A percentile compares a stretch with the other conserved stretches of the same genome.
phyloP scores from a whole-genome alignment of 2,888 invertebrate genomes.

The Zygaena filipendulae region DNA sequence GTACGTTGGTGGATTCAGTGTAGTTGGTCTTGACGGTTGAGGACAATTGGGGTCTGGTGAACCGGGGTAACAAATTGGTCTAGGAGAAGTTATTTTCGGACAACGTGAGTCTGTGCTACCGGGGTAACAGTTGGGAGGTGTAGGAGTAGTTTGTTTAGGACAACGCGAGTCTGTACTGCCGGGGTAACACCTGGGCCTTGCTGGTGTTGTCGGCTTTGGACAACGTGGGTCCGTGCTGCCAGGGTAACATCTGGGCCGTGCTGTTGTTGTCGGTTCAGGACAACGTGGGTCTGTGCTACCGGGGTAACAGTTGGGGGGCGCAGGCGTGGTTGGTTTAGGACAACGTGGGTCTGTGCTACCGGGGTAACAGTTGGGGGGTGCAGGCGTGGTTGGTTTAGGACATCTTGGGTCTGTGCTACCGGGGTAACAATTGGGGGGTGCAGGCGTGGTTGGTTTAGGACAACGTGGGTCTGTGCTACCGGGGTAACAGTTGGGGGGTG shows the following conservation, averaged over 20 bases:
- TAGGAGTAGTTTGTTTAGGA: conserved; percentile 28
- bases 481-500: conserved; percentile 21
- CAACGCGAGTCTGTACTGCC: conserved; percentile 34
- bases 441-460: conserved; percentile 24
- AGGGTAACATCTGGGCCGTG: conserved; percentile 18
- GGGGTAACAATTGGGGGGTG: conserved; percentile 24
- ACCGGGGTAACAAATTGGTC: conserved; percentile 18
- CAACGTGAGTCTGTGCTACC: conserved; percentile 30
- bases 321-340: conserved; percentile 27
- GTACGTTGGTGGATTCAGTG: conserved; percentile 24
- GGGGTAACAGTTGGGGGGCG: conserved; percentile 31
- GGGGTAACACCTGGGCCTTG: conserved; percentile 22
- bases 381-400: conserved; percentile 24
- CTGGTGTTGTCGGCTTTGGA: conserved; percentile 22
- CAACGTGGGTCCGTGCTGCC: conserved; percentile 29
- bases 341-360: conserved; percentile 32
- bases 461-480: conserved; percentile 28
- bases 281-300: conserved; percentile 32
- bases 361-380: conserved; percentile 21
- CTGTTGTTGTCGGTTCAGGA: conserved; percentile 28
- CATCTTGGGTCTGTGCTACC: conserved; percentile 24
- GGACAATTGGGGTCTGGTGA: conserved; percentile 35
- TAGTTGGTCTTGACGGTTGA: conserved; percentile 25
- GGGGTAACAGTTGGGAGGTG: conserved; percentile 21
- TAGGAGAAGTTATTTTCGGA: conserved; percentile 23